Evolutionary conservation across 2,888 invertebrate genomes (phyloP).

Genomic region (Physocephala rufipes): DNA sequence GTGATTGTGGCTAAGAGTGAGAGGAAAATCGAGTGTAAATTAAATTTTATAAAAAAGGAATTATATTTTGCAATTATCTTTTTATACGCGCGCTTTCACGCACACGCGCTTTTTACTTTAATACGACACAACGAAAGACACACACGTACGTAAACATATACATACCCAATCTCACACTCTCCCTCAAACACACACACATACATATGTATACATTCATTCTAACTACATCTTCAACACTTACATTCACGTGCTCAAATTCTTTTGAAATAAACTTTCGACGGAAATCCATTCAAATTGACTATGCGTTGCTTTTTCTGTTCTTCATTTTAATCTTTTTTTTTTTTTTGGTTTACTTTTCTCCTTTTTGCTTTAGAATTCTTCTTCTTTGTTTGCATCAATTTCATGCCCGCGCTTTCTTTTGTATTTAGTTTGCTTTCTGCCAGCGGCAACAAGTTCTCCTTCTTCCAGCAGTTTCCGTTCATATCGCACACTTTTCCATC

Average conservation of each 20-base stretch:
- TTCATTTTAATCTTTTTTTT: too few relatives aligned
- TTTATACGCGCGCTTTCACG: not conserved
- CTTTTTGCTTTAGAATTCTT: not conserved
- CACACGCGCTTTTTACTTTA: not conserved
- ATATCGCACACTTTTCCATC: not conserved
- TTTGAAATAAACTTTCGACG: conserved; percentile 62
- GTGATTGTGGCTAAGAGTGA: too few relatives aligned
- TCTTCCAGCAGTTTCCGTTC: not conserved
- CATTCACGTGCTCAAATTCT: conserved; percentile 26
- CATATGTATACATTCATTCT: not conserved
- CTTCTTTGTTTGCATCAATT: not conserved
- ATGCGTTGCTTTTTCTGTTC: conserved; percentile 60
- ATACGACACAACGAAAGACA: too few relatives aligned
- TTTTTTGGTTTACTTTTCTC: not conserved
- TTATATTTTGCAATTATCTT: too few relatives aligned
- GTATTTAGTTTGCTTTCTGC: not conserved
- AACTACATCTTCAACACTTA: not conserved
- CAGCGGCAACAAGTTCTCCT: not conserved
- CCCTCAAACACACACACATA: conserved; percentile 27
- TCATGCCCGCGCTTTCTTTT: too few relatives aligned
- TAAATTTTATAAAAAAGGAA: too few relatives aligned
- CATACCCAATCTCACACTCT: conserved; percentile 18
- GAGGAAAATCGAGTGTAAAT: too few relatives aligned
- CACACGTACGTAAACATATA: not conserved
- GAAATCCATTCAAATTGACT: conserved; percentile 62